Conservation (phyloP, 2,113 vertebrate genomes). For the Trematomus loennbergii region DNA sequence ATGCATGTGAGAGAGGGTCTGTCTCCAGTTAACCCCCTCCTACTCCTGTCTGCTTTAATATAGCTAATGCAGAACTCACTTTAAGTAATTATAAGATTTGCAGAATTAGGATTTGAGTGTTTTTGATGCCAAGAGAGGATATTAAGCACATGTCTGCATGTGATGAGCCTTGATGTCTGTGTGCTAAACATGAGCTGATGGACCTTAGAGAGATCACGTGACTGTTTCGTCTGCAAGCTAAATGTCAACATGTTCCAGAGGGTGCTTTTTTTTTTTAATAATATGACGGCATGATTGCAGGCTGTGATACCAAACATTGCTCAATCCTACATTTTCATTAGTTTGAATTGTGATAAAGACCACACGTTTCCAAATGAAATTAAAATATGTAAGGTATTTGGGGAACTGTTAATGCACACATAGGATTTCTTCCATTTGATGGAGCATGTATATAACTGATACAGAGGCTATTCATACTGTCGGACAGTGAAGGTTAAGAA, state of each 20-base stretch:
- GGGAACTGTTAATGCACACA: background rate
- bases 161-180: background rate
- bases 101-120: background rate
- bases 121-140: background rate
- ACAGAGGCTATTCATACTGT: background rate
- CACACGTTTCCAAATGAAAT: background rate
- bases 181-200: background rate
- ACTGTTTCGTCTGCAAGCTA: background rate
- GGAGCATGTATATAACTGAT: background rate
- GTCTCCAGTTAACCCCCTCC: slow-evolving; percentile 4
- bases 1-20: slow-evolving; percentile 30
- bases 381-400: background rate
- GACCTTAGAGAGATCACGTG: background rate
- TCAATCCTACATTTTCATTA: background rate
- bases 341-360: background rate
- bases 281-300: background rate
- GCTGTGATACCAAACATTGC: background rate
- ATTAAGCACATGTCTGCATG: background rate
- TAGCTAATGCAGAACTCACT: background rate
- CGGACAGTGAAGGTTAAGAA: background rate
- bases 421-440: background rate
- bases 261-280: background rate
- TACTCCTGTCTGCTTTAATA: background rate
- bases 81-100: background rate
- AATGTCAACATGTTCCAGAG: slow-evolving; percentile 24